Evolutionary conservation across 2,888 invertebrate genomes (phyloP), one percentile per base, ranked within the genome.

Genomic region (Ormyrus thymus): DNA sequence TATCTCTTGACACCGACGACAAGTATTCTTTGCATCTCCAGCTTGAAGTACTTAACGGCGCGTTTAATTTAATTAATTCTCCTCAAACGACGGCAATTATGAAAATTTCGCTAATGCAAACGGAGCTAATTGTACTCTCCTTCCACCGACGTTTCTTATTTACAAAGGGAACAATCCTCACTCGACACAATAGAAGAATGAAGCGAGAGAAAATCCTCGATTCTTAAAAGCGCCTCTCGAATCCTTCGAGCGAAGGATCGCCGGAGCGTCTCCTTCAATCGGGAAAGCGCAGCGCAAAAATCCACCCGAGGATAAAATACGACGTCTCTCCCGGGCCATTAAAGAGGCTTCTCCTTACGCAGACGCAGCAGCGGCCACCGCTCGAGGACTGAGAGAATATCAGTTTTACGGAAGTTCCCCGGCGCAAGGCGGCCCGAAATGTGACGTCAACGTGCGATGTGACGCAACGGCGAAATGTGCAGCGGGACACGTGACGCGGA

Each of bases 391-490:
- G 55, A 50, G 9, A n/a, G 43, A 59, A 66, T 62, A 68, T 76
- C 43, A 59, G 61, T 73, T 78, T 72, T 73, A 56, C 59, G 77
- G 15, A 77, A 29, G 13, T 15, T n/a, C n/a, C n/a, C n/a, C n/a
- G n/a, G 53, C 48, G 5, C n/a, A 7, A 46, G 15, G 4, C n/a
- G 1, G 0, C 1, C 29, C 29, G 29, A 53, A 75, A 75, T 50
- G 6, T 59, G 55, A 76, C 59, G 59, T 66, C 56, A 15, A 53
- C 55, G 10, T 48, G 62, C 29, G 59, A 48, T 6, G 46, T 73
- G 68, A 66, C 75, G 75, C 56, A 66, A 76, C 45, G 58, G 56
- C 71, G 61, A 76, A 79, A 79, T 71, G 45, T 75, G 61, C 64
- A 61, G 15, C 43, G 43, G 8, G 11, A 59, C 79, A 70, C 70